Base-by-base conservation (phyloP, 2,797 vertebrate genomes). In the Megalops cyprinoides region DNA sequence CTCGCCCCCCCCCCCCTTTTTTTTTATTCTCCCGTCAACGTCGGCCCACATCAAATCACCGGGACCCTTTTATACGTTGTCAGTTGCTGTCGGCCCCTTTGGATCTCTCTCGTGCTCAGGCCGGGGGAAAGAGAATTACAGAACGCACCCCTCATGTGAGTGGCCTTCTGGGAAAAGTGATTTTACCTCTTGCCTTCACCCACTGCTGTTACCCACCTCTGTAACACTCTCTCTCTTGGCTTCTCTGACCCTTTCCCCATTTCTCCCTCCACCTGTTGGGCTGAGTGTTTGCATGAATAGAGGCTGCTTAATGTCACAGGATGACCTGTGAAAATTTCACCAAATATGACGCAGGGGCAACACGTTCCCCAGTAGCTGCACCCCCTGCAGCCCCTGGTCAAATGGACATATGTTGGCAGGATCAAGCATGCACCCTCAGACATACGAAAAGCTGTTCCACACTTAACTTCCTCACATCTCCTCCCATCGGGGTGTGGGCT, bases 41-140 rank as follows among this genome's bases (percentile, higher is more conserved):
- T 46, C 12, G 23, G 56, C 39, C 51, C 23, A 46, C 37, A 48
- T 48, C 51, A 60, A 62, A 78, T 58, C 37, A 55, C 51, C 58
- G 14, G 28, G 44, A 3, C 51, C 60, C 39, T 78, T 82, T 77
- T 42, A 28, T 82, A 78, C 49, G 28, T 71, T 46, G 71, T 25
- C 37, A 25, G 49, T 73, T n/a, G 25, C 56, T 48, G 67, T 20
- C 34, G 48, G 75, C 34, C 34, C 34, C 51, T 56, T 46, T 67
- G 42, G 60, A 44, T 80, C 23, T 62, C 31, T 20, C 3, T 28
- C 20, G 31, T 74, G 51, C 55, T 71, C 49, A 12, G 28, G 31
- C 8, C 4, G 23, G 12, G 48, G 51, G 6, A 74, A n/a, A 74
- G 39, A 56, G 53, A 60, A 74, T 58, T 44, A 53, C 14, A 76